phyloP scores from a whole-genome alignment of 2,888 invertebrate genomes.

The Baronia brevicornis region DNA sequence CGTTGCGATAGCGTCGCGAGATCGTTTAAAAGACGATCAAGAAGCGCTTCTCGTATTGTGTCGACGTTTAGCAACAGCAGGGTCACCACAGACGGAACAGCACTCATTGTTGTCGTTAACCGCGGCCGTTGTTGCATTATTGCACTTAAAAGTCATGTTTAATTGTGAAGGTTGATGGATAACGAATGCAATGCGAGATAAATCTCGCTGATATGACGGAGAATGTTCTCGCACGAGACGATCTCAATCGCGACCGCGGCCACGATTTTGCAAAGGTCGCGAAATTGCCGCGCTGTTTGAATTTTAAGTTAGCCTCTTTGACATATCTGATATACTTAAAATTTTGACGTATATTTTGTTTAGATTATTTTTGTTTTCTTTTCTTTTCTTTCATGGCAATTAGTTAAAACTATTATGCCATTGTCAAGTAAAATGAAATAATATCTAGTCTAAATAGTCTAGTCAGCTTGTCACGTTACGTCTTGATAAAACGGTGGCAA shows the following conservation, averaged over 20 bases:
- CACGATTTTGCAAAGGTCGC: slow-evolving; percentile 42
- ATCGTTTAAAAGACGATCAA: slow-evolving; percentile 73
- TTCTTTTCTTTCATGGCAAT: too few relatives aligned
- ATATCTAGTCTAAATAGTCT: too few relatives aligned
- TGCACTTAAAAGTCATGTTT: slow-evolving; percentile 56
- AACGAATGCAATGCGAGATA: slow-evolving; percentile 32
- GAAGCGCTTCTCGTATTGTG: slow-evolving; percentile 55
- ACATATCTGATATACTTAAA: slow-evolving; percentile 3
- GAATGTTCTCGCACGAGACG: slow-evolving; percentile 37
- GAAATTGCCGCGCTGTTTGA: slow-evolving; percentile 19
- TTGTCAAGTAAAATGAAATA: too few relatives aligned
- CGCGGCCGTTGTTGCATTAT: slow-evolving; percentile 50
- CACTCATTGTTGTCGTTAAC: slow-evolving; percentile 51
- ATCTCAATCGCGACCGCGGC: slow-evolving; percentile 38
- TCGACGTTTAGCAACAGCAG: slow-evolving; percentile 54
- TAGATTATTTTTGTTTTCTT: too few relatives aligned
- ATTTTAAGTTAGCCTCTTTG: slow-evolving; percentile 10
- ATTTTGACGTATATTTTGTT: slow-evolving; percentile 6
- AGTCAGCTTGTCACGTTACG: too few relatives aligned
- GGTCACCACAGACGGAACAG: slow-evolving; percentile 45
- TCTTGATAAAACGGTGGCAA: too few relatives aligned
- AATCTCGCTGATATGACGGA: slow-evolving; percentile 26
- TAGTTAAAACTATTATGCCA: too few relatives aligned
- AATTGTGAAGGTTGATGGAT: slow-evolving; percentile 39
- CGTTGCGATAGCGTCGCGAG: slow-evolving; percentile 57